Base-by-base conservation (phyloP, 2,888 invertebrate species). In the Leistus spinibarbis region DNA sequence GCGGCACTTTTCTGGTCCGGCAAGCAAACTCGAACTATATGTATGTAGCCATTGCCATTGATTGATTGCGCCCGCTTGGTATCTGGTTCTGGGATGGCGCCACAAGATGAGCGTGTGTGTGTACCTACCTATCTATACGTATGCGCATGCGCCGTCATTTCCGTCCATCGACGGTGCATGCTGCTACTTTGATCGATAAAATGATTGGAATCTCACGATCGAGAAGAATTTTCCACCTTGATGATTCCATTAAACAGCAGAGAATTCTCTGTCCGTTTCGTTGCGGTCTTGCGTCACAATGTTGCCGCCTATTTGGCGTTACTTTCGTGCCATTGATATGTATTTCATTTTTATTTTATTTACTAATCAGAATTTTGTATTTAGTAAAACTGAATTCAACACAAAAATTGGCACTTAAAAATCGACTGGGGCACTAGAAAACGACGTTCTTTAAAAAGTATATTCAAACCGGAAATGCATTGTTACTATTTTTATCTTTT, bases 41-140 rank as follows among this genome's bases (percentile, higher is more conserved):
- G 9, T 57, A 60, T 10, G 19, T 60, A 16, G n/a, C 17, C 20
- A 17, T 13, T 13, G 22, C 3, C 19, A 17, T 10, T 71, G 71
- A 71, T 71, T 71, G 71, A 71, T 71, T 40, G 65, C 64, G 54
- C n/a, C 19, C 54, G 13, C 23, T 22, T 19, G 64, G 65, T 71
- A 71, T 40, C 40, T 71, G 71, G 64, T n/a, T 70, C 70, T 71
- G 71, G 64, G 22, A 54, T 71, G 71, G 71, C 71, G 71, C 71
- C 56, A n/a, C 68, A 20, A 54, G 54, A 16, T 20, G 54, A 53
- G 24, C 16, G 56, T 64, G 17, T 23, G 57, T 27, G 57, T 54
- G 56, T 40, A 40, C 1, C 10, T 40, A 7, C 40, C 40, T 40
- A 40, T 13, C 4, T 24, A 24, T 24, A 40, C 40, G 56, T 10